Base-by-base conservation (phyloP, 2,888 invertebrate species). In the Heliothis peltigera region DNA sequence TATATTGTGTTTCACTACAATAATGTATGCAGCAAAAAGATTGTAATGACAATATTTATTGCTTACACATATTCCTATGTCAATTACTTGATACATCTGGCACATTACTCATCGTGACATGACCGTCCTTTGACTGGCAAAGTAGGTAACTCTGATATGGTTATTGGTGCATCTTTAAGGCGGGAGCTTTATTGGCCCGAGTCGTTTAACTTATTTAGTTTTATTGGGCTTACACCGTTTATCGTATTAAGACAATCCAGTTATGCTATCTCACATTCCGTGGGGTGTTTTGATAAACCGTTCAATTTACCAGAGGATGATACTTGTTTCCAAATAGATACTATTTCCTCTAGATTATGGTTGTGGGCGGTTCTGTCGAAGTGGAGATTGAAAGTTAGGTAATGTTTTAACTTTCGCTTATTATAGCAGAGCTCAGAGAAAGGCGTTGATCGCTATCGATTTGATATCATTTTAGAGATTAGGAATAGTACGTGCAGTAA, bases 131-230 rank as follows among this genome's bases (percentile, higher is more conserved):
- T 61, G 47, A 49, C 54, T 55, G 55, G 53, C 54, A 65, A 63
- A 75, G 73, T 79, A 79, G 75, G 73, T 78, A 79, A 82, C 79
- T 80, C 79, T 82, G 85, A 87, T 86, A 87, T 83, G 83, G 82
- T 87, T 85, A 85, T 80, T 81, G 86, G 80, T 83, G 84, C 84
- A 85, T 84, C 80, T 83, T 79, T 82, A 79, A 80, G 85, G 84
- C 83, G 83, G 76, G 81, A 89, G 84, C 85, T 91, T 92, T 91
- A 92, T 91, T 89, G 89, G 84, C 81, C 84, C 61, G 79, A 77
- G 82, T 84, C 89, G 89, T 91, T 92, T 89, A 91, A 92, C 92
- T 93, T 93, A 89, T 93, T 93, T 91, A 93, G 89, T 92, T 92
- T 93, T 91, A 93, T 93, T 92, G 88, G 84, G 69, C 84, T 89